Evolutionary conservation across 1,140 invertebrate species (phyloP), one percentile per base, ranked within the genome.

Genomic region (Bombus pyrosoma): DNA sequence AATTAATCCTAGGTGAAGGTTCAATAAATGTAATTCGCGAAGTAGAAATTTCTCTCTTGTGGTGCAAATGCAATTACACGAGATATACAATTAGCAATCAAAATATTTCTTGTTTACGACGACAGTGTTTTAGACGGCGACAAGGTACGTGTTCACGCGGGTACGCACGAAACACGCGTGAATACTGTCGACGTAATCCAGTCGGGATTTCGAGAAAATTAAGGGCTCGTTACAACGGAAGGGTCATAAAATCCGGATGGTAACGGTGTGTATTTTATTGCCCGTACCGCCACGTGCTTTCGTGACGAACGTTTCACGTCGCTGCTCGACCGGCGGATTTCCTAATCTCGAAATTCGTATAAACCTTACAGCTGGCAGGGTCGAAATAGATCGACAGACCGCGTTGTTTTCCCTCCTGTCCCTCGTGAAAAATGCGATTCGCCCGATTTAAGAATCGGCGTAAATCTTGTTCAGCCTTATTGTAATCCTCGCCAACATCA

Each of bases 221-320:
- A 89, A 86, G 71, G 71, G 79, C 87, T 88, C 83, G 88, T 89
- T 89, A 88, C 83, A 80, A 71, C 32, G 64, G 74, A 47, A 73
- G 39, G 47, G 34, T 41, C 75, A 22, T 88, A 89, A 88, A 89
- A 88, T 86, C 68, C 68, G 57, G 41, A 81, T 77, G 62, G 82
- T 69, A 89, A 88, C 76, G 78, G 64, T 53, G 74, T 66, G 79
- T 88, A 76, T 80, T 89, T 89, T 86, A 88, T 82, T 62, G 78
- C n/a, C 13, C 25, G 1, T 37, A 64, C 39, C 37, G 22, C n/a
- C 79, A 64, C 75, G 79, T 68, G 74, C 43, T 39, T 12, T 2
- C 78, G 78, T 88, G 82, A 81, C 73, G 73, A 71, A 88, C 57
- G 57, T 47, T 39, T 84, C 47, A 28, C 28, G 39, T 37, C 5